A percentile compares a stretch with the other conserved stretches of the same genome.
phyloP scores from a whole-genome alignment of 1,140 invertebrate species.

The Gonatopus flavifemur region DNA sequence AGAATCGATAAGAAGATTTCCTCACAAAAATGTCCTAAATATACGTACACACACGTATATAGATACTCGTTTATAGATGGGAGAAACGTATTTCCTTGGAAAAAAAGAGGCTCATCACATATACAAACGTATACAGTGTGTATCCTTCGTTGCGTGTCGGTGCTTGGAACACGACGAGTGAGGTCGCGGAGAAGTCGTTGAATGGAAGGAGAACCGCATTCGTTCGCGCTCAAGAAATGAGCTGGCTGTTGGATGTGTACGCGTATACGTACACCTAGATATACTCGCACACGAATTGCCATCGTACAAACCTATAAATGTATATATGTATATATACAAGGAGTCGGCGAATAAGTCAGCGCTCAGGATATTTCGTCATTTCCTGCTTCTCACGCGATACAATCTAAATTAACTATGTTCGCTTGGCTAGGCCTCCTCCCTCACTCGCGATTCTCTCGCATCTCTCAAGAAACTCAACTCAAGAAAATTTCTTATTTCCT shows the following conservation, averaged over 20 bases:
- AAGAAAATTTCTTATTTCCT: constrained; percentile 58
- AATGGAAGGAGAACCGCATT: too few relatives aligned
- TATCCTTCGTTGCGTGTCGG: constrained; percentile 35
- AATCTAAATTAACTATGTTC: constrained; percentile 62
- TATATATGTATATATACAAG: constrained; percentile 19
- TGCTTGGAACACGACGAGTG: constrained; percentile 36
- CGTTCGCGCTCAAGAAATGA: too few relatives aligned
- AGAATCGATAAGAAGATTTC: too few relatives aligned
- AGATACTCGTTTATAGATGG: too few relatives aligned
- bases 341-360: constrained; percentile 50
- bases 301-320: not conserved
- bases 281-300: not conserved
- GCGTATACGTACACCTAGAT: too few relatives aligned
- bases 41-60: too few relatives aligned
- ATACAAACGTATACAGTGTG: too few relatives aligned
- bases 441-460: constrained; percentile 37
- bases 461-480: too few relatives aligned
- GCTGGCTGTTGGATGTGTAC: too few relatives aligned
- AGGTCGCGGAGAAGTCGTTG: constrained; percentile 47
- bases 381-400: constrained; percentile 61
- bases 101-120: constrained; percentile 24
- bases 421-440: constrained; percentile 55
- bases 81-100: too few relatives aligned
- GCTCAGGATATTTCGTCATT: constrained; percentile 61
- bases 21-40: too few relatives aligned